Percentiles rank a stretch among this genome's conserved stretches.
Evolutionary conservation across 1,140 invertebrate genomes (phyloP).

Genomic region (Caenorhabditis briggsae): DNA sequence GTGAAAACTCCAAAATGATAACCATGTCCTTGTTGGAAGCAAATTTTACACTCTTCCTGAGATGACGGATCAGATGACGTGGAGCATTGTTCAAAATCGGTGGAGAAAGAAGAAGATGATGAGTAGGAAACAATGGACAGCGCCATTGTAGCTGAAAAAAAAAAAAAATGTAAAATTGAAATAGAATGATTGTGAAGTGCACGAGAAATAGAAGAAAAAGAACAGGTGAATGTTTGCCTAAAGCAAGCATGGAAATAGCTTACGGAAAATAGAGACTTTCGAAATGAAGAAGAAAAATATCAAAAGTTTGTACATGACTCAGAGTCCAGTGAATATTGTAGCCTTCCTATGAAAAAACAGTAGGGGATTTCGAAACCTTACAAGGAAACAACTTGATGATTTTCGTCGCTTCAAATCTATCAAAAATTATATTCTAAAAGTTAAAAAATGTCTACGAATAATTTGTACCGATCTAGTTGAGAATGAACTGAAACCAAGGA

Average conservation of each 20-base stretch:
- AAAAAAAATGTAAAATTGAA: neutral
- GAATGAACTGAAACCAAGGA: too few species aligned
- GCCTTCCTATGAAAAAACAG: too few species aligned
- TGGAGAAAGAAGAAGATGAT: neutral
- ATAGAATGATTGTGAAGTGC: neutral
- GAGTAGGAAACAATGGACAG: too few species aligned
- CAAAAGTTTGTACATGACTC: neutral
- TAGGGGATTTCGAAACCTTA: too few species aligned
- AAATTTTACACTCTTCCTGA: neutral
- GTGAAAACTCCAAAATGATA: constrained; percentile 18
- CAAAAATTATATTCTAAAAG: too few species aligned
- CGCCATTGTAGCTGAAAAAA: neutral
- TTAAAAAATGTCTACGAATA: too few species aligned
- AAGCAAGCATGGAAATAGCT: neutral
- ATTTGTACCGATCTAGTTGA: too few species aligned
- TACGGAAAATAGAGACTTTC: neutral
- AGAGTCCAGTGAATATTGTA: too few species aligned
- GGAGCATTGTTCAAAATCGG: neutral
- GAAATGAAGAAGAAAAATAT: neutral
- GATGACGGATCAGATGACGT: neutral
- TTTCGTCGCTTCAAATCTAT: too few species aligned
- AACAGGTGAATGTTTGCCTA: neutral
- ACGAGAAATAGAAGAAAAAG: neutral
- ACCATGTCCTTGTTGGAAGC: constrained; percentile 7
- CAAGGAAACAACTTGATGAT: too few species aligned